A percentile compares a stretch with the other conserved stretches of the same genome.
phyloP scores from a whole-genome alignment of 2,888 invertebrate genomes.

The Linnaemya tessellans region DNA sequence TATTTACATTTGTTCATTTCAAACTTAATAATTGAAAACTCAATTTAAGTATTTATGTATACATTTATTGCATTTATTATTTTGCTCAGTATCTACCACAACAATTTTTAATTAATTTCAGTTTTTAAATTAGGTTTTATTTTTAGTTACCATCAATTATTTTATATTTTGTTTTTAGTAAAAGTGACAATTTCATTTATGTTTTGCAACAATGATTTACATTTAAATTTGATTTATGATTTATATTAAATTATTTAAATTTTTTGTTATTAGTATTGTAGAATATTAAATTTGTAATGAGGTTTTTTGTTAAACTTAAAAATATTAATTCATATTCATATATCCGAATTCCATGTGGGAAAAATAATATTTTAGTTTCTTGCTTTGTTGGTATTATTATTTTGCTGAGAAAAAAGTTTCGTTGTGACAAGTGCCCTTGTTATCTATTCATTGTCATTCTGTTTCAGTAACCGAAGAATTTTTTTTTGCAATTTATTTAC shows the following conservation, averaged over 20 bases:
- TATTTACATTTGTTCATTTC: no score
- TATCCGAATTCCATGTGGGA: slow-evolving; percentile 68
- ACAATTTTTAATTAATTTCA: slow-evolving; percentile 76
- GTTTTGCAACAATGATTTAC: slow-evolving; percentile 73
- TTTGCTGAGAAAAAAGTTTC: slow-evolving; percentile 23
- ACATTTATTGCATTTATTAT: slow-evolving; percentile 82
- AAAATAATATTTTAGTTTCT: slow-evolving; percentile 59
- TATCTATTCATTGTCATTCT: background rate
- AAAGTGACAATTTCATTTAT: slow-evolving; percentile 65
- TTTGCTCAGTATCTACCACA: slow-evolving; percentile 81
- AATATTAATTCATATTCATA: slow-evolving; percentile 40
- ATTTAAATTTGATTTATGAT: slow-evolving; percentile 69
- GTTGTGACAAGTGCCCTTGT: background rate
- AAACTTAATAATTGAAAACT: background rate
- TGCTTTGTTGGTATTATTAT: slow-evolving; percentile 50
- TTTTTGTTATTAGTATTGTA: slow-evolving; percentile 70
- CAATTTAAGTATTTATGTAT: slow-evolving; percentile 77
- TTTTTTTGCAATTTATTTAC: no score
- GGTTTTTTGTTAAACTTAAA: slow-evolving; percentile 75
- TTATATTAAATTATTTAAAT: slow-evolving; percentile 71
- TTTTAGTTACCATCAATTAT: slow-evolving; percentile 63
- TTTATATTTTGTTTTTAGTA: slow-evolving; percentile 70
- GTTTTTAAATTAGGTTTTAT: slow-evolving; percentile 66
- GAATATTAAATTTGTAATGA: slow-evolving; percentile 72
- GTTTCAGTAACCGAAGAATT: background rate